Evolutionary conservation across 2,797 vertebrate genomes (phyloP).

Genomic region (Sebastes paucispinis): DNA sequence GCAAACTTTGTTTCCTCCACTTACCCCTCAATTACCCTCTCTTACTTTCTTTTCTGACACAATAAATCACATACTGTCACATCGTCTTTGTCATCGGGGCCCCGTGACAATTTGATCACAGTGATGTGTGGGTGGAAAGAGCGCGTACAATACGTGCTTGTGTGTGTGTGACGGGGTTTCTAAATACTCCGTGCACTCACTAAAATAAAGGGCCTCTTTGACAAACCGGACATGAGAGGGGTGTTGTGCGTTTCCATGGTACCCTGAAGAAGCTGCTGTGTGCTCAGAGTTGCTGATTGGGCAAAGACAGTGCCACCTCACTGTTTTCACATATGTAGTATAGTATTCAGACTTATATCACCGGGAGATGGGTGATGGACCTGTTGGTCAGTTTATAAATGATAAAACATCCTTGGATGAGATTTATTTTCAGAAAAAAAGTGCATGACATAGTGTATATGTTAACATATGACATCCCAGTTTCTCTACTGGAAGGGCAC

Average conservation of each 20-base stretch:
- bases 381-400: not conserved
- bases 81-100: conserved; percentile 46
- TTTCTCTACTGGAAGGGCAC: no score
- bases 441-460: not conserved
- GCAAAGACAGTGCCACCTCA: not conserved
- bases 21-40: conserved; percentile 70
- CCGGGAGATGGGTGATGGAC: not conserved
- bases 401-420: not conserved
- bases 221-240: conserved; percentile 40
- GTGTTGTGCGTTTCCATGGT: conserved; percentile 52
- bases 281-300: conserved; percentile 30
- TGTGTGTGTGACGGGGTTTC: conserved; percentile 32
- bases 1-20: conserved; percentile 71
- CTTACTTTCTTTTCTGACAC: conserved; percentile 67
- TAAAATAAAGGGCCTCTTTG: conserved; percentile 59
- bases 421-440: not conserved
- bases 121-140: conserved; percentile 57
- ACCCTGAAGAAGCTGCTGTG: conserved; percentile 15
- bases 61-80: conserved; percentile 73
- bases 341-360: not conserved
- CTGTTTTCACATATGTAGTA: not conserved
- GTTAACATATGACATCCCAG: not conserved
- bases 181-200: conserved; percentile 28
- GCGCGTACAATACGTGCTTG: conserved; percentile 6
- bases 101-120: conserved; percentile 53